These are phyloP conservation scores for Oxystoma pomonae DNA, from an alignment of 2,888 invertebrate species.

Conservation along the genomic window DNA sequence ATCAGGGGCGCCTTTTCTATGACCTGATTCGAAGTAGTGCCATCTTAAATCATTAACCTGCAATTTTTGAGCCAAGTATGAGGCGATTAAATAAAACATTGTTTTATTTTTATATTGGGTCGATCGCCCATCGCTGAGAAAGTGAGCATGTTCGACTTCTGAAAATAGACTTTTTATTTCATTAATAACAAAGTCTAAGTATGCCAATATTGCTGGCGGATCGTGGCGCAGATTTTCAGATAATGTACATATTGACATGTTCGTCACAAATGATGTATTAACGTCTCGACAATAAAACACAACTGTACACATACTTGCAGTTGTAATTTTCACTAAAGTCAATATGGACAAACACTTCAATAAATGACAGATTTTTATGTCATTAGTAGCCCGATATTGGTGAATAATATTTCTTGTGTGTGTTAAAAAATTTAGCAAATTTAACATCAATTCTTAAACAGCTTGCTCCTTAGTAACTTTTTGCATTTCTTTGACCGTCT, in stretches of 20 bases:
- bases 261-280: background rate
- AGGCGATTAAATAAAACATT: constrained; percentile 13
- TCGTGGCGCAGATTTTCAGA: constrained; percentile 10
- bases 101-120: constrained; percentile 12
- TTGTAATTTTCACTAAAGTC: constrained; percentile 12
- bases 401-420: background rate
- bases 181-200: constrained; percentile 10
- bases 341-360: constrained; percentile 4
- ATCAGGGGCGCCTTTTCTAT: constrained; percentile 12
- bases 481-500: background rate
- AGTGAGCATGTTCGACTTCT: constrained; percentile 9
- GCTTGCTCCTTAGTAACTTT: background rate
- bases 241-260: constrained; percentile 1
- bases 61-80: constrained; percentile 9
- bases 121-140: constrained; percentile 12
- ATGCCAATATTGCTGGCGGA: constrained; percentile 12
- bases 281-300: constrained; percentile 5
- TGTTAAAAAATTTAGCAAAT: background rate
- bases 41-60: constrained; percentile 7
- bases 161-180: constrained; percentile 7
- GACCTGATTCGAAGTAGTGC: constrained; percentile 12
- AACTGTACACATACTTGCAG: constrained; percentile 12
- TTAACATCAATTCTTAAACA: background rate
- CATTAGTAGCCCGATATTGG: background rate
- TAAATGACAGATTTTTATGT: background rate